phyloP scores from a whole-genome alignment of 1,140 invertebrate species.

The Anthonomus grandis region DNA sequence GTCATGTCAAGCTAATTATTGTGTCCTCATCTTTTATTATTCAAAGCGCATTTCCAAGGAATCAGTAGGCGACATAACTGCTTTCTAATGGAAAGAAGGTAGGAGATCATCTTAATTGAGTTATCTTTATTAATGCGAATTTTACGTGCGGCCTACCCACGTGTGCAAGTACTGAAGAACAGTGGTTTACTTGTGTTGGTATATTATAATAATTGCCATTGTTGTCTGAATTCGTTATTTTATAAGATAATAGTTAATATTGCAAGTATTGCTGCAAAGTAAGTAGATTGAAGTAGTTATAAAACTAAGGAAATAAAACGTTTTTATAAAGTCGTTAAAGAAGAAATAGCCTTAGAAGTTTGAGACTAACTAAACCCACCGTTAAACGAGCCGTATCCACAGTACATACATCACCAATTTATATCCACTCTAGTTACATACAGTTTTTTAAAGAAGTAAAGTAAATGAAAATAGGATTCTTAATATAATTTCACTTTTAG shows the following conservation, averaged over 20 bases:
- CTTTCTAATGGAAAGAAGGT: constrained; percentile 33
- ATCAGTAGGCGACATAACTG: constrained; percentile 26
- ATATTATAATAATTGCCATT: neutral
- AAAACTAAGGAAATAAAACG: neutral
- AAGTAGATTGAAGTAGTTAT: neutral
- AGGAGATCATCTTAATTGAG: constrained; percentile 33
- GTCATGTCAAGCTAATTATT: constrained; percentile 23
- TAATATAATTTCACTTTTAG: too few relatives aligned
- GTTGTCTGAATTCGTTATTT: too few relatives aligned
- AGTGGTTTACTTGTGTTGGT: too few relatives aligned
- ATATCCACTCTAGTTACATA: neutral
- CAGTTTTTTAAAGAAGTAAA: too few relatives aligned
- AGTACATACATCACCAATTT: neutral
- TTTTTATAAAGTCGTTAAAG: too few relatives aligned
- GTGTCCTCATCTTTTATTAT: constrained; percentile 27
- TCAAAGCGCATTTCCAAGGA: constrained; percentile 28
- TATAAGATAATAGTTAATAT: neutral
- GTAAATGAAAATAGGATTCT: too few relatives aligned
- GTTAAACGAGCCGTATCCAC: too few relatives aligned
- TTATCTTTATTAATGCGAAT: constrained; percentile 31
- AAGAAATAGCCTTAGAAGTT: too few relatives aligned
- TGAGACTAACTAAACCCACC: too few relatives aligned
- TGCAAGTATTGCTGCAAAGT: neutral
- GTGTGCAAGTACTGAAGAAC: too few relatives aligned
- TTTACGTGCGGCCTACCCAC: constrained; percentile 20